phyloP scores from a whole-genome alignment of 2,113 vertebrate genomes.

The Catharus bicknelli region DNA sequence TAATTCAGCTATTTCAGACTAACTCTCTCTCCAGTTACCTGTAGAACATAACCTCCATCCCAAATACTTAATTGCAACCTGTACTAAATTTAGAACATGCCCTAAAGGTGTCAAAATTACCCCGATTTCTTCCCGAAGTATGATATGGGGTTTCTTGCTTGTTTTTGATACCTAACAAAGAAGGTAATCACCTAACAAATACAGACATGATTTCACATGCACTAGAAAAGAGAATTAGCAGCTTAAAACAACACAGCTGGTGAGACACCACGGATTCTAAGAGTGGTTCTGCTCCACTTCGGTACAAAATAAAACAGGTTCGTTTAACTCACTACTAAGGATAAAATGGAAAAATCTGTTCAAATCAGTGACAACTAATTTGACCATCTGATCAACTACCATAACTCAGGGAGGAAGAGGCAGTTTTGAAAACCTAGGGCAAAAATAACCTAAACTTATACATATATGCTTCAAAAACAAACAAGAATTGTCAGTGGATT shows the following conservation, averaged over 20 bases:
- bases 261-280: not conserved
- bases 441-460: not conserved
- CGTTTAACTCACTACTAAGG: not conserved
- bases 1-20: not conserved
- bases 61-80: not conserved
- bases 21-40: not conserved
- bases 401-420: not conserved
- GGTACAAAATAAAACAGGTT: not conserved
- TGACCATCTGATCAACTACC: not conserved
- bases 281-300: not conserved
- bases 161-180: not conserved
- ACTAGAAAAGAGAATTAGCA: not conserved
- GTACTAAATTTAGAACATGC: not conserved
- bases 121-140: not conserved
- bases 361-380: not conserved
- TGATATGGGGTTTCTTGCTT: not conserved
- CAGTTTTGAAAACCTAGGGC: not conserved
- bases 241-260: not conserved
- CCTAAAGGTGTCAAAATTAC: not conserved
- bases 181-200: not conserved
- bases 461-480: not conserved
- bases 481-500: not conserved
- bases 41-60: not conserved
- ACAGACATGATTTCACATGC: fast-evolving
- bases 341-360: not conserved